Base-by-base conservation (phyloP, 2,888 invertebrate species). In the Drosophila infuscata region DNA sequence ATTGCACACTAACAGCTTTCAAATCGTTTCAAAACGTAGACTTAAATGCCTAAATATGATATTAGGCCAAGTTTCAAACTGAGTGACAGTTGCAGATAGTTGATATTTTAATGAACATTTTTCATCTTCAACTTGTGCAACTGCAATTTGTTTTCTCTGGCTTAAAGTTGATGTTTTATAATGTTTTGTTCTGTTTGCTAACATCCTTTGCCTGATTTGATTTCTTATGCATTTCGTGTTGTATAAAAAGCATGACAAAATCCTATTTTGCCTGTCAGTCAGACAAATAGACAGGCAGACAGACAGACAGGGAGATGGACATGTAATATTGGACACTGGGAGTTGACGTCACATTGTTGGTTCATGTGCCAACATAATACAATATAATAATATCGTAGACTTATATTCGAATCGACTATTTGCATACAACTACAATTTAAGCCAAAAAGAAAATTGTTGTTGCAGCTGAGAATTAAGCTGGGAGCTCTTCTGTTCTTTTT, bases 181-280 rank as follows among this genome's bases (percentile, higher is more conserved):
- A 41, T 25, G 36, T 25, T 20, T 15, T 25, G 58, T 36, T 58
- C 52, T 57, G 70, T 64, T 60, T 62, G 60, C 52, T 51, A 30
- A 54, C 62, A 58, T 75, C 54, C 68, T 69, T 70, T 69, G 72
- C 69, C 51, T 79, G 84, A 89, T 89, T 76, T 81, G 79, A 74
- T 89, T 79, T 67, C 66, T 70, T 67, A 59, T 43, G 29, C 70
- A 62, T 49, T 43, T 68, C 53, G 62, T 25, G 59, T 68, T 66
- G 43, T 53, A 70, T 57, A 61, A 81, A 78, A 73, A 73, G 59
- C 65, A 65, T 64, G 46, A 59, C 64, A 74, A 63, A 83, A 87
- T 87, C 88, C 72, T 53, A 76, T 84, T 87, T 79, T 87, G 76
- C 79, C 79, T 83, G 87, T n/a, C 65, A 66, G 61, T 62, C 66